Conservation (phyloP, 1,140 invertebrate species). For the Asobara japonica region DNA sequence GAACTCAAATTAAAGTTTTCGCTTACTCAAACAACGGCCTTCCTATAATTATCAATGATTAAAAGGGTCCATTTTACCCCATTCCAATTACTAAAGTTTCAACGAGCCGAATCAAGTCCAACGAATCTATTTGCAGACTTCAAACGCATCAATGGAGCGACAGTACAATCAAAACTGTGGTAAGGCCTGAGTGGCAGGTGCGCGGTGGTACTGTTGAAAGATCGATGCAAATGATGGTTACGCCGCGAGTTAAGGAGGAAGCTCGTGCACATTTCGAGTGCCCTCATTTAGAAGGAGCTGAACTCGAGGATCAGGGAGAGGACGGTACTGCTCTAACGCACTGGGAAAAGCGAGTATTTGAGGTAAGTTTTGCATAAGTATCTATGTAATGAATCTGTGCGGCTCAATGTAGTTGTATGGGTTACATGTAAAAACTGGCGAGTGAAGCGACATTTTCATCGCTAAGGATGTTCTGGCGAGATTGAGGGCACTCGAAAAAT, state of each 20-base stretch:
- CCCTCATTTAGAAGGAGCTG: slow-evolving; percentile 90
- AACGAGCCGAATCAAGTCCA: background rate
- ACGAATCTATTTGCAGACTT: slow-evolving; percentile 67
- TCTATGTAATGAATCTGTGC: too few relatives aligned
- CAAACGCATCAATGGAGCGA: slow-evolving; percentile 96
- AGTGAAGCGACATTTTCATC: too few relatives aligned
- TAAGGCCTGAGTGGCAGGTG: slow-evolving; percentile 86
- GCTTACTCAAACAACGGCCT: too few relatives aligned
- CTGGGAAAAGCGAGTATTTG: slow-evolving; percentile 98
- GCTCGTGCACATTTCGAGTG: slow-evolving; percentile 93
- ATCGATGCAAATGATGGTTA: slow-evolving; percentile 90
- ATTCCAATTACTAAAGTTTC: background rate
- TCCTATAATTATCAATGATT: too few relatives aligned
- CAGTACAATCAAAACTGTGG: slow-evolving; percentile 83
- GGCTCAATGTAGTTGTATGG: too few relatives aligned
- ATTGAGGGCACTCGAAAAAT: too few relatives aligned
- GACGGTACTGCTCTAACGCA: slow-evolving; percentile 97
- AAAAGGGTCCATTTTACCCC: too few relatives aligned
- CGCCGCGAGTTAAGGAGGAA: slow-evolving; percentile 86
- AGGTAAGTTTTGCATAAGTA: slow-evolving; percentile 78
- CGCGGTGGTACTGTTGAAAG: slow-evolving; percentile 78
- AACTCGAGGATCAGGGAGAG: slow-evolving; percentile 97
- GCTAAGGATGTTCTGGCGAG: too few relatives aligned
- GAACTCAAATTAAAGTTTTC: too few relatives aligned
- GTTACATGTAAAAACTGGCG: too few relatives aligned